These are phyloP conservation scores for Pegea sp. DNA, from an alignment of 23 tunicate genomes.

Conservation along the genomic window DNA sequence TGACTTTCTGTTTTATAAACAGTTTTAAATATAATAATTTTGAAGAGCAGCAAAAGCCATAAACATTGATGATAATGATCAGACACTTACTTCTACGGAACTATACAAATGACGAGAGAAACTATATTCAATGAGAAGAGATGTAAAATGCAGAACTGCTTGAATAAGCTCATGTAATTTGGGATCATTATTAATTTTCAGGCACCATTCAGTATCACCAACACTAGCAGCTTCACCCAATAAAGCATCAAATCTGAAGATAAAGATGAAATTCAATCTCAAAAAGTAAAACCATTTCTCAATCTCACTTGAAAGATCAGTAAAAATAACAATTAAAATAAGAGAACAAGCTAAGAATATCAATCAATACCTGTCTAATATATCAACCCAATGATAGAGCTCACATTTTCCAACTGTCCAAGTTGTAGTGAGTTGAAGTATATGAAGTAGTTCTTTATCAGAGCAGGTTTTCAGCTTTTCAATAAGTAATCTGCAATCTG, in stretches of 20 bases:
- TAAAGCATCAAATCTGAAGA: constrained; percentile 72
- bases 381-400: constrained; percentile 93
- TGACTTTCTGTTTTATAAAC: no score
- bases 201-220: constrained; percentile 36
- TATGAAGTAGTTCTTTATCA: constrained; percentile 31
- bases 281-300: no score
- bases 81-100: constrained; percentile 64
- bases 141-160: constrained; percentile 67
- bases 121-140: constrained; percentile 78
- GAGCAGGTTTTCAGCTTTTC: constrained; percentile 40
- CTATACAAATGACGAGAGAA: constrained; percentile 82
- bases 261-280: no score
- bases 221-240: constrained; percentile 35
- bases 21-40: no score
- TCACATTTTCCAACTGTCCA: constrained; percentile 99
- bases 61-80: no score
- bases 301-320: no score
- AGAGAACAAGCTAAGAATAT: no score
- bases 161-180: constrained; percentile 26
- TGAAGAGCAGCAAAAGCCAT: no score
- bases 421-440: constrained; percentile 13
- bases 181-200: constrained; percentile 39
- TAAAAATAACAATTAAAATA: no score
- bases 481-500: constrained; percentile 65
- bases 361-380: constrained; percentile 53